These are phyloP conservation scores for Callocephalon fimbriatum DNA, from an alignment of 2,113 vertebrate species.

Conservation along the genomic window DNA sequence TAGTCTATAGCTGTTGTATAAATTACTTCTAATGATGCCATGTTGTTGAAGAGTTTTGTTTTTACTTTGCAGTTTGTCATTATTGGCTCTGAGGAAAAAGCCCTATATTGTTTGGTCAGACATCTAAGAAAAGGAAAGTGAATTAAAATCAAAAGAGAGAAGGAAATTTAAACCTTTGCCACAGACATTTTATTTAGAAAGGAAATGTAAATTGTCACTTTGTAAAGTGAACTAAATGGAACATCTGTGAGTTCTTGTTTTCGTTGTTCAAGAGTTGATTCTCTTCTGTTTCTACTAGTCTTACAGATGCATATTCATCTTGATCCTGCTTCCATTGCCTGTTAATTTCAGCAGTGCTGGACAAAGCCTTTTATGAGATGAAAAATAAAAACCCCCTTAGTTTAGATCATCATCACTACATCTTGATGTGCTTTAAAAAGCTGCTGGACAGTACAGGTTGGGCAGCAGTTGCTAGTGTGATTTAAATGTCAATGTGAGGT, in stretches of 20 bases:
- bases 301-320: background rate
- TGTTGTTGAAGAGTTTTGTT: background rate
- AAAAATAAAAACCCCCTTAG: background rate
- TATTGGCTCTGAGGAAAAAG: background rate
- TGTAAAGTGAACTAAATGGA: constrained; percentile 37
- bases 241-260: constrained; percentile 41
- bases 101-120: background rate
- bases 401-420: background rate
- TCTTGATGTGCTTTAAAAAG: background rate
- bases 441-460: background rate
- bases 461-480: background rate
- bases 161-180: constrained; percentile 33
- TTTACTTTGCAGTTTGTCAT: constrained; percentile 3
- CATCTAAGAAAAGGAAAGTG: background rate
- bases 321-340: background rate
- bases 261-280: background rate
- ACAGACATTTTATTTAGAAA: constrained; percentile 30
- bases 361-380: background rate
- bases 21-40: constrained; percentile 16
- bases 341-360: background rate
- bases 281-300: background rate
- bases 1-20: constrained; percentile 16
- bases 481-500: background rate
- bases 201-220: background rate
- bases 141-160: background rate